Conservation (phyloP, 2,888 invertebrate genomes). For the Leptogaster cylindrica region DNA sequence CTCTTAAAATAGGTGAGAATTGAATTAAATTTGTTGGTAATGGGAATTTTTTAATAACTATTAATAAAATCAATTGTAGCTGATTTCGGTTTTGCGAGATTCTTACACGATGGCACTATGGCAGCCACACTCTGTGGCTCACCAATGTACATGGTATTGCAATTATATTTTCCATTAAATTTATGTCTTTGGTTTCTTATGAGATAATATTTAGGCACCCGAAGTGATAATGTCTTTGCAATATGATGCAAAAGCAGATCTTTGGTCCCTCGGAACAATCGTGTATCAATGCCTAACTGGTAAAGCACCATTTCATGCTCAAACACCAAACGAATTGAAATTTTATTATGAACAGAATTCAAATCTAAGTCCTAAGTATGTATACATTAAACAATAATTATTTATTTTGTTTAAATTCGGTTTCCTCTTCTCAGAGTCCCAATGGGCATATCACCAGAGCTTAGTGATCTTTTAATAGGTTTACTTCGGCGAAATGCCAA, state of each 20-base stretch:
- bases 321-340: slow-evolving; percentile 96
- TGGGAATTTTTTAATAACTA: slow-evolving; percentile 50
- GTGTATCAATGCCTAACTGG: slow-evolving; percentile 98
- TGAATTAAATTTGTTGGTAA: slow-evolving; percentile 12
- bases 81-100: slow-evolving; percentile 99
- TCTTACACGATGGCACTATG: slow-evolving; percentile 98
- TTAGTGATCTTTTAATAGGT: slow-evolving; percentile 84
- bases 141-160: slow-evolving; percentile 99
- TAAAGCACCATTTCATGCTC: slow-evolving; percentile 97
- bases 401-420: background rate
- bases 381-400: slow-evolving; percentile 48
- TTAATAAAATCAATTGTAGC: too few species aligned
- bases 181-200: background rate
- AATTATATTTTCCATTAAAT: too few species aligned
- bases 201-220: slow-evolving; percentile 71
- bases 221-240: slow-evolving; percentile 99
- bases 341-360: slow-evolving; percentile 95
- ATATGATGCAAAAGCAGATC: slow-evolving; percentile 98
- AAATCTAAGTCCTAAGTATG: slow-evolving; percentile 87
- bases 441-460: slow-evolving; percentile 85
- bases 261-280: slow-evolving; percentile 99
- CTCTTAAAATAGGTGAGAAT: slow-evolving; percentile 86
- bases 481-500: slow-evolving; percentile 90
- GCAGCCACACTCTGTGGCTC: slow-evolving; percentile 99
- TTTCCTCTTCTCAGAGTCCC: slow-evolving; percentile 77